Conservation (phyloP, 2,888 invertebrate genomes). For the Epirrita christyi region DNA sequence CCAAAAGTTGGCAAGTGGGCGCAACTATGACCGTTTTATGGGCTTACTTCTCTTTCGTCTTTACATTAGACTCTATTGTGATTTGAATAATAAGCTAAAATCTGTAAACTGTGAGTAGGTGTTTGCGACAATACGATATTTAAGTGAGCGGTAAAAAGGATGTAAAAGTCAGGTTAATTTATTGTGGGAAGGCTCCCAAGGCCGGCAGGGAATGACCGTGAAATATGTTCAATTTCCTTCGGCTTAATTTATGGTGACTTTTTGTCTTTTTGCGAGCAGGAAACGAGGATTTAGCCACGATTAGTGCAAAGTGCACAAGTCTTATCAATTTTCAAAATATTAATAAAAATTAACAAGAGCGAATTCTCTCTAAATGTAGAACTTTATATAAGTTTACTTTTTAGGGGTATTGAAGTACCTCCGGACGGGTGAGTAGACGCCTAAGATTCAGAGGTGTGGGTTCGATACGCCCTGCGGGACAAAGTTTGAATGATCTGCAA, state of each 20-base stretch:
- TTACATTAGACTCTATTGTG: slow-evolving; percentile 41
- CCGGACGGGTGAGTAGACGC: too few relatives aligned
- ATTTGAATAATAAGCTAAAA: slow-evolving; percentile 43
- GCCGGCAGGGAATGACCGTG: slow-evolving; percentile 20
- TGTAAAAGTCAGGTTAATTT: slow-evolving; percentile 41
- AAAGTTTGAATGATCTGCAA: too few relatives aligned
- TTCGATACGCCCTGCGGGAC: too few relatives aligned
- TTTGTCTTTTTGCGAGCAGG: background rate
- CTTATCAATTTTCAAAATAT: too few relatives aligned
- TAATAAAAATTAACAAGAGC: too few relatives aligned
- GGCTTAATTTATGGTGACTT: background rate
- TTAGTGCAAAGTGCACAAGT: too few relatives aligned
- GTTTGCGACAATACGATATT: slow-evolving; percentile 45
- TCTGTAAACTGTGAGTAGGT: slow-evolving; percentile 34
- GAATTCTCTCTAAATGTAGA: too few relatives aligned
- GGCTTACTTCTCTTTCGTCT: slow-evolving; percentile 49
- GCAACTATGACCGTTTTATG: slow-evolving; percentile 56
- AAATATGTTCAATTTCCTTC: slow-evolving; percentile 8
- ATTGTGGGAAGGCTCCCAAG: slow-evolving; percentile 36
- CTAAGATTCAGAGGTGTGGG: too few relatives aligned
- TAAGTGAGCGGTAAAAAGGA: slow-evolving; percentile 37
- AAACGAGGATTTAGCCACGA: background rate
- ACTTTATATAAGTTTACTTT: too few relatives aligned
- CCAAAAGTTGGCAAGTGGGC: slow-evolving; percentile 47
- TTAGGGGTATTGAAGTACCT: too few relatives aligned